phyloP scores from a whole-genome alignment of 2,888 invertebrate species.

The Phlogophora meticulosa region DNA sequence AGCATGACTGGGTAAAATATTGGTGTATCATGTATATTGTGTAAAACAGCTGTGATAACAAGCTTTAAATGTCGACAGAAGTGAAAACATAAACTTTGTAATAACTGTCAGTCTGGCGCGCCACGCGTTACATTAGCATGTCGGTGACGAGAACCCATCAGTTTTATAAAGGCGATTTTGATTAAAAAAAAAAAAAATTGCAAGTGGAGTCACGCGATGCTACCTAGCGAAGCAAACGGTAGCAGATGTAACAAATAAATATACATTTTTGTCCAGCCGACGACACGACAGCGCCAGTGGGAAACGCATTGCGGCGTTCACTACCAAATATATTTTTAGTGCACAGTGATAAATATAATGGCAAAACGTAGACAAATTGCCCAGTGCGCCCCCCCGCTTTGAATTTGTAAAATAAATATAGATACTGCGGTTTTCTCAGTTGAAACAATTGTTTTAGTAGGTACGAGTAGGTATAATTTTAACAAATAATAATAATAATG shows the following conservation, averaged over 20 bases:
- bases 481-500: no score
- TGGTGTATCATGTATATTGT: no score
- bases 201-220: conserved; percentile 12
- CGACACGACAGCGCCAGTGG: conserved; percentile 60
- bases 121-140: no score
- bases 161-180: no score
- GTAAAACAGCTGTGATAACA: no score
- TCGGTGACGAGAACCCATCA: no score
- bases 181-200: neutral
- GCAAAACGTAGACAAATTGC: conserved; percentile 55
- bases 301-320: conserved; percentile 64
- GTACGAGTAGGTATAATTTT: no score
- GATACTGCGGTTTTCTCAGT: conserved; percentile 2
- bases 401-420: conserved; percentile 29
- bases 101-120: no score
- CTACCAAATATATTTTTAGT: conserved; percentile 59
- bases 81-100: no score
- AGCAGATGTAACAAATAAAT: conserved; percentile 68
- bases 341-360: conserved; percentile 64
- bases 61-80: no score
- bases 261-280: conserved; percentile 63
- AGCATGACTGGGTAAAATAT: no score
- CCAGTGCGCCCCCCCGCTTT: conserved; percentile 16
- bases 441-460: neutral
- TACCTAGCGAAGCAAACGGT: conserved; percentile 35